phyloP scores from a whole-genome alignment of 2,113 vertebrate species.

The Cyrtonyx montezumae region DNA sequence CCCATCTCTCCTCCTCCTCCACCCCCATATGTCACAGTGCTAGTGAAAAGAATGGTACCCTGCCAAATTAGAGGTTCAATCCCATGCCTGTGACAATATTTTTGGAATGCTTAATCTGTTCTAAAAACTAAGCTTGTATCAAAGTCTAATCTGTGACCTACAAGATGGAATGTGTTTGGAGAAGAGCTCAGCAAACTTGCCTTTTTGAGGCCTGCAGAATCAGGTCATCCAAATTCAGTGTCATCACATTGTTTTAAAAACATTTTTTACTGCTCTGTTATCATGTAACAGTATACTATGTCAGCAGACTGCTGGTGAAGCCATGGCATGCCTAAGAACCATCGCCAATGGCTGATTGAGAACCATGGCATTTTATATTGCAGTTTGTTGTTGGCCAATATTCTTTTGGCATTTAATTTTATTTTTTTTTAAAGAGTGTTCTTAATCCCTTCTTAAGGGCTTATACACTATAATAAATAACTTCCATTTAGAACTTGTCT shows the following conservation, averaged over 20 bases:
- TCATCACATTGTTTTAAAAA: background rate
- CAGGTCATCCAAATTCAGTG: background rate
- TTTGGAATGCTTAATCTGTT: background rate
- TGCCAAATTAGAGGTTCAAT: slow-evolving; percentile 11
- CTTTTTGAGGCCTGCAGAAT: background rate
- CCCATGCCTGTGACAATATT: background rate
- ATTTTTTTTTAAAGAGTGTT: background rate
- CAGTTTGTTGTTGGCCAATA: background rate
- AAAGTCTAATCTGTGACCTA: slow-evolving; percentile 6
- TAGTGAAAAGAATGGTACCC: background rate
- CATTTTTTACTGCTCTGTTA: background rate
- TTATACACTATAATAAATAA: background rate
- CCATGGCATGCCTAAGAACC: rapidly evolving
- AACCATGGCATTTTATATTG: background rate
- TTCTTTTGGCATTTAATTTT: background rate
- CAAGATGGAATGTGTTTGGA: background rate
- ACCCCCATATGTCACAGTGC: slow-evolving; percentile 5
- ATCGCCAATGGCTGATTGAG: background rate
- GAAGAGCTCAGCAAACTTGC: background rate
- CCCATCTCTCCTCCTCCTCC: background rate
- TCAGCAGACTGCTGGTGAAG: background rate
- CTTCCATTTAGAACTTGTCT: background rate
- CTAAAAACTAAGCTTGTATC: background rate
- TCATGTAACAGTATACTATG: rapidly evolving
- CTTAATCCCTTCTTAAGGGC: background rate